phyloP scores from a whole-genome alignment of 2,888 invertebrate species.

The Caprella mutica region DNA sequence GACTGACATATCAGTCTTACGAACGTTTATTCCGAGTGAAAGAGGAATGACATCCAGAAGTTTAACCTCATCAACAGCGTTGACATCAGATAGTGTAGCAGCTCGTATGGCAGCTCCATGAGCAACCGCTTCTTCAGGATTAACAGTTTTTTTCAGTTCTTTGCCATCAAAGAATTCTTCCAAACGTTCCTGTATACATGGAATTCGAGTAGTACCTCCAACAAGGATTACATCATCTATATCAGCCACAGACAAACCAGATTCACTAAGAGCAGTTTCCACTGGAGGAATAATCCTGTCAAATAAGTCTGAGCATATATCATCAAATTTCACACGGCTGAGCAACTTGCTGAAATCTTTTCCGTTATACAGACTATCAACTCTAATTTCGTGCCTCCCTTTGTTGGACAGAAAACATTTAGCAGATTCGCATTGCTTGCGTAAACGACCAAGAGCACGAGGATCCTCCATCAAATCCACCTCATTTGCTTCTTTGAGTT shows the following conservation, averaged over 20 bases:
- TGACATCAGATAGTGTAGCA: background rate
- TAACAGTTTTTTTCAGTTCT: background rate
- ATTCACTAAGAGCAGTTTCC: background rate
- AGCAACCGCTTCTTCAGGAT: background rate
- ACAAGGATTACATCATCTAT: background rate
- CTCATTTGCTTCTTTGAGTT: background rate
- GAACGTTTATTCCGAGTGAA: background rate
- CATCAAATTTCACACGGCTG: background rate
- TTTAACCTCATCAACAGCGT: background rate
- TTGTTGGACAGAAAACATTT: background rate
- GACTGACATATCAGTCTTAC: background rate
- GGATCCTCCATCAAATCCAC: slow-evolving; percentile 13
- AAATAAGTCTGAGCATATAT: background rate
- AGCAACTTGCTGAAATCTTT: background rate
- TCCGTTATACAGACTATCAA: background rate
- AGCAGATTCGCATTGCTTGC: slow-evolving; percentile 1
- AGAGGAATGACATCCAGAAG: background rate
- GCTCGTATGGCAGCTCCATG: background rate
- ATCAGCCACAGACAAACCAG: background rate
- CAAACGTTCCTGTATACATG: background rate
- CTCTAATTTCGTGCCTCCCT: background rate
- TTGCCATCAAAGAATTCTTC: background rate
- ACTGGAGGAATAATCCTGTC: background rate
- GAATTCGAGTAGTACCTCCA: background rate
- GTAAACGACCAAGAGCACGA: background rate